These are phyloP conservation scores for Pantherophis vulpinus DNA, from an alignment of 2,797 vertebrate genomes.

Conservation along the genomic window DNA sequence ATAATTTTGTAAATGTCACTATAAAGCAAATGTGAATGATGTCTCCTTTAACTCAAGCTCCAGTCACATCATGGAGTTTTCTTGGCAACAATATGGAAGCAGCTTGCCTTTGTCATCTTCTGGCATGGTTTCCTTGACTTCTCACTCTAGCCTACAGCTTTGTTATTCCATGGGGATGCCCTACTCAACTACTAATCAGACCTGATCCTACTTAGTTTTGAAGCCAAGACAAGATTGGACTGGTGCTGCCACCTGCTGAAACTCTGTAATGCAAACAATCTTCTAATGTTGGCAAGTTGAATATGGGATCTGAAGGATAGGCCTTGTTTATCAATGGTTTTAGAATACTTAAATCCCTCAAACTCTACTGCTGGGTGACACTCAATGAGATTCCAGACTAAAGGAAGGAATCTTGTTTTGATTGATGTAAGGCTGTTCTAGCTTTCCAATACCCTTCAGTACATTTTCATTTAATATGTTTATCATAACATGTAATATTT, in stretches of 20 bases:
- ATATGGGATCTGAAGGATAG: not conserved
- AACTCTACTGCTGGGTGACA: not conserved
- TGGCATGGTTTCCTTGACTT: not conserved
- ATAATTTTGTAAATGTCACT: not conserved
- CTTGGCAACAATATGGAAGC: not conserved
- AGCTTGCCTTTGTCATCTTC: not conserved
- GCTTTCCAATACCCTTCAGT: not conserved
- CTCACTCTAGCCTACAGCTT: not conserved
- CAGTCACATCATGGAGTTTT: not conserved
- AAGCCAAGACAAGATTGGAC: not conserved
- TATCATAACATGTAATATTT: conserved; percentile 15
- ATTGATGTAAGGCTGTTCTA: not conserved
- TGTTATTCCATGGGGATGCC: not conserved
- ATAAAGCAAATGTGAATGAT: not conserved
- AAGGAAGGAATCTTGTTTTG: conserved; percentile 1
- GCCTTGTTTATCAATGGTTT: not conserved
- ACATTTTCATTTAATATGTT: conserved; percentile 7
- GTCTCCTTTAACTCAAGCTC: not conserved
- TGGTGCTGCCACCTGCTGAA: not conserved
- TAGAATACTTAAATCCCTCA: not conserved
- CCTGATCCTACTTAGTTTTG: not conserved
- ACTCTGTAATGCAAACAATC: not conserved
- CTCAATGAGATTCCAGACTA: not conserved
- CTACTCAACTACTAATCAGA: not conserved
- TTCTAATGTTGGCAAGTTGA: not conserved